These are phyloP conservation scores for Anoplolepis gracilipes DNA, from an alignment of 1,140 invertebrate genomes.

Conservation along the genomic window DNA sequence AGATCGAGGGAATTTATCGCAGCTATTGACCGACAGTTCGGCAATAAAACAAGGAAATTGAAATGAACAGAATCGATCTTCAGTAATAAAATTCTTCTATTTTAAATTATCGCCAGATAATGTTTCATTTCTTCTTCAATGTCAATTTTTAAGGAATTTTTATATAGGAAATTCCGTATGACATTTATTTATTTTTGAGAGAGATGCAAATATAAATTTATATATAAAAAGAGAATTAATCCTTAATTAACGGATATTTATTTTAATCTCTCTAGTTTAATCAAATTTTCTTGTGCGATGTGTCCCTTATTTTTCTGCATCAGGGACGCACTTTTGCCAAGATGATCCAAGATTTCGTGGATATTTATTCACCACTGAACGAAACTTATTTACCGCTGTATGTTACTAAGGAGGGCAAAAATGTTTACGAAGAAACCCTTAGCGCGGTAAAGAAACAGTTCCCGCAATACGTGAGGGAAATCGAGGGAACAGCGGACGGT, in stretches of 20 bases:
- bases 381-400: slow-evolving; percentile 90
- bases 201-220: neutral
- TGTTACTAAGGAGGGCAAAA: slow-evolving; percentile 88
- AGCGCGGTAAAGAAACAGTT: slow-evolving; percentile 89
- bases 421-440: slow-evolving; percentile 91
- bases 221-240: neutral
- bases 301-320: slow-evolving; percentile 44
- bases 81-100: no score
- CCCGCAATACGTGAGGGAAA: slow-evolving; percentile 93
- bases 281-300: neutral
- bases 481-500: slow-evolving; percentile 94
- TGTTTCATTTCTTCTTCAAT: no score
- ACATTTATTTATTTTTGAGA: no score
- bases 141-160: no score
- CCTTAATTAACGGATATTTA: no score
- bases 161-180: no score
- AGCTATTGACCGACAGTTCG: no score
- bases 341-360: slow-evolving; percentile 90
- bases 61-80: no score
- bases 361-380: slow-evolving; percentile 88
- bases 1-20: no score
- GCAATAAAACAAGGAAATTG: no score
- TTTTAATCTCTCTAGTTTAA: neutral
- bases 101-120: no score
- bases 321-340: slow-evolving; percentile 92